These are phyloP conservation scores for Epinotia demarniana DNA, from an alignment of 2,888 invertebrate species.

Conservation along the genomic window DNA sequence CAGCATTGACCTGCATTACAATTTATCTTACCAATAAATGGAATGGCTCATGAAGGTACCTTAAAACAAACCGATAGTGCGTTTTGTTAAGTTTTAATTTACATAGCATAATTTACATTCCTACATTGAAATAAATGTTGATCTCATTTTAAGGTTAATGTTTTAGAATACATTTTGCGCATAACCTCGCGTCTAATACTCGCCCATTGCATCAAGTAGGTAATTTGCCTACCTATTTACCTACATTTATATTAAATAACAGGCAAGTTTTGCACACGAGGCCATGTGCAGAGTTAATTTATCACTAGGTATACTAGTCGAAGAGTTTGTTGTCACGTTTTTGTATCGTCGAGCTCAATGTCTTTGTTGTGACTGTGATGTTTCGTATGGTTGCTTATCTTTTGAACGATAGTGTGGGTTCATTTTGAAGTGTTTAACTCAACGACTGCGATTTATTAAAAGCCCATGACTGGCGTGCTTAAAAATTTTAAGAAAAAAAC, in stretches of 20 bases:
- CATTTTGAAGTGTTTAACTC: constrained; percentile 16
- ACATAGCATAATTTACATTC: constrained; percentile 24
- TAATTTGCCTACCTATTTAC: not conserved
- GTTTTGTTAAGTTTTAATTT: constrained; percentile 24
- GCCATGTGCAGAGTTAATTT: constrained; percentile 10
- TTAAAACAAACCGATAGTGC: not conserved
- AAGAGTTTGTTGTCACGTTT: constrained; percentile 43
- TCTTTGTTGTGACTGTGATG: constrained; percentile 60
- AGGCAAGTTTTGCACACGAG: not conserved
- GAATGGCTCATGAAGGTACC: not conserved
- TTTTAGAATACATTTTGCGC: constrained; percentile 1
- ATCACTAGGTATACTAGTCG: constrained; percentile 16
- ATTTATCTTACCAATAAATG: constrained; percentile 1
- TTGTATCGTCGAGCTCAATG: constrained; percentile 68
- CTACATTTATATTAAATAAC: not conserved
- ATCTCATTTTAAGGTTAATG: constrained; percentile 26
- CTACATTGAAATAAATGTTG: constrained; percentile 15
- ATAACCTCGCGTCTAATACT: not conserved
- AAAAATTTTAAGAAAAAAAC: not conserved
- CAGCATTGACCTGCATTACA: constrained; percentile 19
- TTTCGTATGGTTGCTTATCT: constrained; percentile 53
- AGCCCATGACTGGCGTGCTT: constrained; percentile 1
- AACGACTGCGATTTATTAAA: constrained; percentile 18
- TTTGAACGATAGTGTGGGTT: constrained; percentile 54
- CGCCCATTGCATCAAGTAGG: not conserved